Conservation (phyloP, 1,140 invertebrate species). For the Drosophila miranda region DNA sequence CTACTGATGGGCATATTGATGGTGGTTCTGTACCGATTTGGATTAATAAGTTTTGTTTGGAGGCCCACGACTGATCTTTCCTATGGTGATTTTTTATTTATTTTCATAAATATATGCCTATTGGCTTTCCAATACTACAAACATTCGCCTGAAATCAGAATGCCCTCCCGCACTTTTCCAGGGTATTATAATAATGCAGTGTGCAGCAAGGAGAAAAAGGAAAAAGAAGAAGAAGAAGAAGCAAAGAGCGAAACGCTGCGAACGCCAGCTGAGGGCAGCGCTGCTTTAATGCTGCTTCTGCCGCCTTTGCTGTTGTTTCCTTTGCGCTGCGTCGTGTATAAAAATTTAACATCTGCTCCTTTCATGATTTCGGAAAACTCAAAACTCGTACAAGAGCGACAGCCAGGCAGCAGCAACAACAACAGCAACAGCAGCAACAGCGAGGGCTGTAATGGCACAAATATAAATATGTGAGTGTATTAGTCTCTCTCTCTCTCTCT, state of each 20-base stretch:
- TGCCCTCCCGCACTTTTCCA: no score
- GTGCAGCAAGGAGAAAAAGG: slow-evolving; percentile 11
- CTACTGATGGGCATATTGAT: no score
- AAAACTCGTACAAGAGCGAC: slow-evolving; percentile 68
- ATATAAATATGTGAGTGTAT: slow-evolving; percentile 57
- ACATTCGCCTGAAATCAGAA: no score
- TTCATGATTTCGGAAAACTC: slow-evolving; percentile 82
- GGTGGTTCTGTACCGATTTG: no score
- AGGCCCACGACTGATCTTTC: no score
- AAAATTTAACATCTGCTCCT: slow-evolving; percentile 82
- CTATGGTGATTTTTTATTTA: no score
- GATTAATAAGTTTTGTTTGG: no score
- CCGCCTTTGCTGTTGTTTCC: not conserved
- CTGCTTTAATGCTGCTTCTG: slow-evolving; percentile 8
- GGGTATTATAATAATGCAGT: slow-evolving; percentile 52
- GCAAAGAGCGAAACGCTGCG: no score
- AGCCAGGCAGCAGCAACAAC: slow-evolving; percentile 18
- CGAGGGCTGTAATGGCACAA: slow-evolving; percentile 70
- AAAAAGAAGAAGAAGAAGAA: slow-evolving; percentile 13
- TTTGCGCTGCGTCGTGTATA: slow-evolving; percentile 65
- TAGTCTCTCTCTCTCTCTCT: slow-evolving; percentile 24
- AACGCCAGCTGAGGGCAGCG: slow-evolving; percentile 3
- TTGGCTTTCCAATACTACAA: no score
- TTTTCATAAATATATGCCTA: no score
- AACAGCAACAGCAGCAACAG: slow-evolving; percentile 38